phyloP scores from a whole-genome alignment of 2,888 invertebrate species.

The Cistogaster globosa region DNA sequence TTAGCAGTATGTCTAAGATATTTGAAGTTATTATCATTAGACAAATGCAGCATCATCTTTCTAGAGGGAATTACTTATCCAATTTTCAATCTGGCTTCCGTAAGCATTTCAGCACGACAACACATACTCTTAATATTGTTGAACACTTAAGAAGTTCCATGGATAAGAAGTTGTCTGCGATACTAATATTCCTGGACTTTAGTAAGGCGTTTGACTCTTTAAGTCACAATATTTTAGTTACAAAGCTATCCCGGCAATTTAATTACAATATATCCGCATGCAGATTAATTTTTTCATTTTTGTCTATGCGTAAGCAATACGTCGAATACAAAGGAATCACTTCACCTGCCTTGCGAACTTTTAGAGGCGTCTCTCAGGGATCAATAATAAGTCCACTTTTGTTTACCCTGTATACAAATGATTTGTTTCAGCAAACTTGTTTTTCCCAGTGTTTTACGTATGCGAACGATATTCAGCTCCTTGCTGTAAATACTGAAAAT shows the following conservation, averaged over 20 bases:
- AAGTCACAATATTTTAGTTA: not conserved
- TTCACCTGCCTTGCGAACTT: no score
- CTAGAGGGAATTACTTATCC: no score
- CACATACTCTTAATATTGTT: no score
- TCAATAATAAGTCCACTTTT: not conserved
- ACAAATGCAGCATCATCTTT: no score
- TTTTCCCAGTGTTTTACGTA: constrained; percentile 5
- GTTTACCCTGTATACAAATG: not conserved
- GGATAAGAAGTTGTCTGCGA: not conserved
- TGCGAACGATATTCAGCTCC: constrained; percentile 3
- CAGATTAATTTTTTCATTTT: no score
- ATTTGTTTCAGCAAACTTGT: not conserved
- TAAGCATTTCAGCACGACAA: no score
- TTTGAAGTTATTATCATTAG: not conserved
- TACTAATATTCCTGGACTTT: not conserved
- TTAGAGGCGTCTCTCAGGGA: not conserved
- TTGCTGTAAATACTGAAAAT: not conserved
- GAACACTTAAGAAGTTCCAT: not conserved
- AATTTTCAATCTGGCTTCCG: no score
- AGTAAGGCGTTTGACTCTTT: not conserved
- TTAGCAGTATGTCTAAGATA: not conserved
- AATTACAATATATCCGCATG: no score
- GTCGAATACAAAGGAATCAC: no score
- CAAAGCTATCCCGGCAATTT: not conserved
- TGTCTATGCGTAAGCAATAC: no score